Base-by-base conservation (phyloP, 2,113 vertebrate genomes). In the Xiphorhynchus elegans region DNA sequence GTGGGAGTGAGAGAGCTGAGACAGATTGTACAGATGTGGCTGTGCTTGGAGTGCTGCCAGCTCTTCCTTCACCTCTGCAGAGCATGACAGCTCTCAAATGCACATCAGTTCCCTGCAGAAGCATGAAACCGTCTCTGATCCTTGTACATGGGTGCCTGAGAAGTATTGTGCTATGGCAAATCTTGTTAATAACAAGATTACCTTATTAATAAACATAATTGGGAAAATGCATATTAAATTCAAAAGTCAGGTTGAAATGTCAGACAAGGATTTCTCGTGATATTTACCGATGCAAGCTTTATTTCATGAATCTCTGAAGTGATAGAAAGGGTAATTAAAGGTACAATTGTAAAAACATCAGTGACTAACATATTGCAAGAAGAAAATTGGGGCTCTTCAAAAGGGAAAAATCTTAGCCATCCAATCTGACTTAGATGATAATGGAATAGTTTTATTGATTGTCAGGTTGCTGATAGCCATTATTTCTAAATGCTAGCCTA, bases 281-380 rank as follows among this genome's bases (percentile, higher is more conserved):
- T 94, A 80, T 80, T 94, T 96, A 91, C 75, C 64, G 28, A 76
- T 87, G 37, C 68, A 52, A 17, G 33, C 21, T 81, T 81, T 84
- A 56, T 93, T 87, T 93, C 78, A 35, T 60, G 33, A 88, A 18
- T 59, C 66, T 69, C 26, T 87, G 69, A 67, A 92, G 42, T 72
- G 82, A 78, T 40, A 84, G 58, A 64, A 90, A 80, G 67, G 66
- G 67, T 85, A 94, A 75, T 90, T 89, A 91, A 77, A 91, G 68
- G 49, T 83, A 62, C n/a, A 64, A 3, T 68, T 87, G 50, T 84
- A 67, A 87, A 95, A 81, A 49, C 49, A 44, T 59, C 10, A 24
- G 3, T 75, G 69, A 82, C 47, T 89, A 72, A 76, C 21, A 9
- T 49, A 44, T 20, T 11, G 0, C 17, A 82, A 42, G n/a, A 73